Base-by-base conservation (phyloP, 2,888 invertebrate genomes). In the Augochlorella aurata region DNA sequence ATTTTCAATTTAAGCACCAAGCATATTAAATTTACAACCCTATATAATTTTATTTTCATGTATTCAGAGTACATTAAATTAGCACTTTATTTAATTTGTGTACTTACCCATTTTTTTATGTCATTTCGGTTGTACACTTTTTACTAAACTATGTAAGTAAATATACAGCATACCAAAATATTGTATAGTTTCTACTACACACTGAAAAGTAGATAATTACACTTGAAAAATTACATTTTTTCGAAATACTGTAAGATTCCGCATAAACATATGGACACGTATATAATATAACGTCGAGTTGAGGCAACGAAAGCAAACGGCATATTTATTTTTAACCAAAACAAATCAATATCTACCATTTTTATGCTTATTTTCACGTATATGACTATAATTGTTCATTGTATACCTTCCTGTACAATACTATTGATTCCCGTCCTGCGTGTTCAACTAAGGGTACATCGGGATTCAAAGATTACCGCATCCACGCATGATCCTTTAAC, bases 1-100 rank as follows among this genome's bases (percentile, higher is more conserved):
- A 92, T 91, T 44, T 79, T 84, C 75, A 75, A 45, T 73, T 44
- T 16, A 69, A 74, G 45, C 18, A 73, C 67, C n/a, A 65, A 79
- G 18, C 66, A 74, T 78, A 61, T 58, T 73, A 47, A 50, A 54
- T 49, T n/a, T 1, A 65, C 52, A 63, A 52, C 18, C 50, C 65
- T 63, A 49, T 38, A 21, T 18, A 54, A 58, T 38, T 58, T 38
- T 2, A 47, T 49, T 69, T n/a, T 44, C 1, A 65, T n/a, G n/a
- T 49, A 49, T 14, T 21, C 38, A 52, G 18, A 29, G 54, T 50
- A 50, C 21, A 9, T 50, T 50, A 49, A n/a, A 76, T 24, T 71
- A 14, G 10, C 2, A 68, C n/a, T 50, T 47, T 45, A 61, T 21
- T 38, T 67, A 38, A 45, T 66, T 8, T 29, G 45, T 44, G n/a